These are phyloP conservation scores for Crambe crambe DNA, from an alignment of 37 sponge, comb jelly and placozoan genomes.

Conservation along the genomic window DNA sequence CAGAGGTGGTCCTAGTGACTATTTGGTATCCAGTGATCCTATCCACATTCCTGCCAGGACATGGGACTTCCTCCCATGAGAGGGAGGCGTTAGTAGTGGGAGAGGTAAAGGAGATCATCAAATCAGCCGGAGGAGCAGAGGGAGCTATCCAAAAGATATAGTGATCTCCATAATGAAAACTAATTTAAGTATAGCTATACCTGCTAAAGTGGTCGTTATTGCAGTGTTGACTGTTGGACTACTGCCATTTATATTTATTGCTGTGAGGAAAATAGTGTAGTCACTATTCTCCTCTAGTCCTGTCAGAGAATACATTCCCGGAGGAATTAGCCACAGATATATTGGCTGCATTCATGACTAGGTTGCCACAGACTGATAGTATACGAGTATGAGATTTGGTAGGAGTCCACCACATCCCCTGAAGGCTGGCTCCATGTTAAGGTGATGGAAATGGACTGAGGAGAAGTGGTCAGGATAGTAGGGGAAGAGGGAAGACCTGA, in stretches of 20 bases:
- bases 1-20: background rate
- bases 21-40: constrained; percentile 18
- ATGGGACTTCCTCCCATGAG: background rate
- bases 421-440: constrained; percentile 24
- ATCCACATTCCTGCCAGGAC: constrained; percentile 10
- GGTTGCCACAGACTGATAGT: background rate
- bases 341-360: background rate
- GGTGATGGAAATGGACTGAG: constrained; percentile 33
- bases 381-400: constrained; percentile 16
- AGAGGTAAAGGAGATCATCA: background rate
- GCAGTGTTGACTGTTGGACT: background rate
- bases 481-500: constrained; percentile 15
- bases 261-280: constrained; percentile 31
- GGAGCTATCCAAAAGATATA: constrained; percentile 1
- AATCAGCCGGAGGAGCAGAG: constrained; percentile 4
- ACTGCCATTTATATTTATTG: constrained; percentile 15
- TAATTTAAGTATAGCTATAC: background rate
- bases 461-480: constrained; percentile 5
- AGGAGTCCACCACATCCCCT: constrained; percentile 37
- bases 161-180: background rate
- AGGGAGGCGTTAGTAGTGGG: constrained; percentile 5
- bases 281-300: constrained; percentile 33
- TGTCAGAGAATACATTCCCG: constrained; percentile 10
- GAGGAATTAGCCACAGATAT: constrained; percentile 3
- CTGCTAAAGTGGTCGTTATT: background rate